These are phyloP conservation scores for Turdus rufiventris DNA, from an alignment of 2,113 vertebrate genomes.

Conservation along the genomic window DNA sequence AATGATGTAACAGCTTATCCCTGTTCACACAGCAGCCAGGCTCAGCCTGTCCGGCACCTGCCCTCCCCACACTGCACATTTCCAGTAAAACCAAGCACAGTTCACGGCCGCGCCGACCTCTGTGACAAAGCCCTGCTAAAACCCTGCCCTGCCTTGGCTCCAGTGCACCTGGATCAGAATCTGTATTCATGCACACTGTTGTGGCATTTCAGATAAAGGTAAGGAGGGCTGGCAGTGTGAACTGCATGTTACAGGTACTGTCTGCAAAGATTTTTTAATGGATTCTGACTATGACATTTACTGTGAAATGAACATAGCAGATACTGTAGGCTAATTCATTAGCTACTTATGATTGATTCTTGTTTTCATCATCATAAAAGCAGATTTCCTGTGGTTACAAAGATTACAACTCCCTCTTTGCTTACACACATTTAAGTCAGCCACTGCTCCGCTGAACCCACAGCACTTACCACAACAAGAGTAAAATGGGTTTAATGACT, in stretches of 20 bases:
- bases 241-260: rapidly evolving
- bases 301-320: neutral
- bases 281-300: neutral
- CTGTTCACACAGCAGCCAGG: neutral
- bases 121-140: neutral
- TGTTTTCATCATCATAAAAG: conserved; percentile 26
- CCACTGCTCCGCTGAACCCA: neutral
- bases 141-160: neutral
- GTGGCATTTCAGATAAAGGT: neutral
- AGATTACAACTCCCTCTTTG: neutral
- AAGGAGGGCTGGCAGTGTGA: neutral
- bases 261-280: neutral
- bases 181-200: neutral
- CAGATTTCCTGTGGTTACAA: neutral
- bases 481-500: neutral
- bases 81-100: neutral
- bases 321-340: conserved; percentile 10
- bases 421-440: neutral
- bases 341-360: neutral
- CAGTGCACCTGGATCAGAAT: neutral
- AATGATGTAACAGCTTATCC: neutral
- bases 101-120: neutral
- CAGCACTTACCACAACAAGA: neutral
- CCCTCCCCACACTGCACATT: neutral
- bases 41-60: neutral